Percentiles rank a stretch among this genome's conserved stretches.
Conservation (phyloP, 1,140 invertebrate species). For the Zophobas morio region DNA sequence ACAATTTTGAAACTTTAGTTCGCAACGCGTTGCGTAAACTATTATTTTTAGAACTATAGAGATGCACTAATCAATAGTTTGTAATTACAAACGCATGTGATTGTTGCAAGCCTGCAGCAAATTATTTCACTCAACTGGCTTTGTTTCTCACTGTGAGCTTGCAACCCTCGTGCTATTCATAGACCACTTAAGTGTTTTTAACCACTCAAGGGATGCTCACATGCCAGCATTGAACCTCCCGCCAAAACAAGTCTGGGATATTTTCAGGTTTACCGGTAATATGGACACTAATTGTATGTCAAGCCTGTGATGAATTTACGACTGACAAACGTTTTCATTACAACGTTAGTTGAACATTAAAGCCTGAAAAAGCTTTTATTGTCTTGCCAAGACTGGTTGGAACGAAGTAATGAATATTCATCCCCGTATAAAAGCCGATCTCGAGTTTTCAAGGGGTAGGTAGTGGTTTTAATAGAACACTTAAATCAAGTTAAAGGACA, state of each 20-base stretch:
- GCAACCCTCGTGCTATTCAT: constrained; percentile 43
- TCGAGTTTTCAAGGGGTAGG: constrained; percentile 51
- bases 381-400: constrained; percentile 46
- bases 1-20: no score
- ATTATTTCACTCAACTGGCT: background rate
- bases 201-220: background rate
- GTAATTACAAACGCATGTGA: no score
- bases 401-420: constrained; percentile 58
- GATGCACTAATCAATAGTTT: no score
- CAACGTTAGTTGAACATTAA: constrained; percentile 54
- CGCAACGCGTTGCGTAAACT: no score
- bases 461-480: constrained; percentile 59
- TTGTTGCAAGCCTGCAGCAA: no score
- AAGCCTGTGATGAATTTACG: constrained; percentile 49
- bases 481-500: constrained; percentile 60
- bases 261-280: constrained; percentile 11
- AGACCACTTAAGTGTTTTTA: constrained; percentile 49
- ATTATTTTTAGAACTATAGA: no score
- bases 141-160: constrained; percentile 15
- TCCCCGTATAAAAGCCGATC: constrained; percentile 53
- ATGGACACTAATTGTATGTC: constrained; percentile 46
- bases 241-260: background rate
- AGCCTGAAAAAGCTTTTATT: constrained; percentile 52
- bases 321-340: constrained; percentile 54
- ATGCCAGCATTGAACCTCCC: background rate